phyloP scores from a whole-genome alignment of 1,140 invertebrate species.

The Hylyphantes graminicola region DNA sequence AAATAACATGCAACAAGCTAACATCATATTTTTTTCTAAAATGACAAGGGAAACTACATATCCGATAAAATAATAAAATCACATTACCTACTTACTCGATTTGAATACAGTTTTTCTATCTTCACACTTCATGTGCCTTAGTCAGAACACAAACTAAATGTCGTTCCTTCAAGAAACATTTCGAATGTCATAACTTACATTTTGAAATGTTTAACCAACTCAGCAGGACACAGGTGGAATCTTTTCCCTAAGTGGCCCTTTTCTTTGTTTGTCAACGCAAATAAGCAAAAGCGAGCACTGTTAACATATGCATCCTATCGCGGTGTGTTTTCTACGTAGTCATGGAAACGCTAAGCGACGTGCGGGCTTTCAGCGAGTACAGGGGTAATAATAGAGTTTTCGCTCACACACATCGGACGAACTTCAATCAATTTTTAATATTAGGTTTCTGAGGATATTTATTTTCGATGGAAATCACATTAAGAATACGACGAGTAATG shows the following conservation, averaged over 20 bases:
- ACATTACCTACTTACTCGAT: too few relatives aligned
- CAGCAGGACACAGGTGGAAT: too few relatives aligned
- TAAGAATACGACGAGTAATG: background rate
- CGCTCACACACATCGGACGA: background rate
- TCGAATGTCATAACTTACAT: too few relatives aligned
- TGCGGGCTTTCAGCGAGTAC: constrained; percentile 19
- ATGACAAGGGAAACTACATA: too few relatives aligned
- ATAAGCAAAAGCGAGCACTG: constrained; percentile 9
- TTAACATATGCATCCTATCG: constrained; percentile 7
- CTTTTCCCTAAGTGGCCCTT: background rate
- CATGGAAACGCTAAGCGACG: constrained; percentile 18
- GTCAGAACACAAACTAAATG: too few relatives aligned
- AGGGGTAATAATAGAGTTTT: constrained; percentile 6
- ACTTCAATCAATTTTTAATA: constrained; percentile 21
- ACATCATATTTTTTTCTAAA: too few relatives aligned
- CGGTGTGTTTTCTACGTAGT: constrained; percentile 3
- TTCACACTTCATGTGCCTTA: too few relatives aligned
- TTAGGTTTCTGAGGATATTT: background rate
- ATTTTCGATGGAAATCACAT: background rate
- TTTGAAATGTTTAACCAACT: too few relatives aligned
- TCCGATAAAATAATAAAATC: too few relatives aligned
- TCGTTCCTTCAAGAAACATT: too few relatives aligned
- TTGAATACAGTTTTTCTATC: too few relatives aligned
- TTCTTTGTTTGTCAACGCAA: constrained; percentile 19
- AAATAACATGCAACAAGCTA: too few relatives aligned